Evolutionary conservation across 2,797 vertebrate genomes (phyloP).

Genomic region (Dipus sagitta): DNA sequence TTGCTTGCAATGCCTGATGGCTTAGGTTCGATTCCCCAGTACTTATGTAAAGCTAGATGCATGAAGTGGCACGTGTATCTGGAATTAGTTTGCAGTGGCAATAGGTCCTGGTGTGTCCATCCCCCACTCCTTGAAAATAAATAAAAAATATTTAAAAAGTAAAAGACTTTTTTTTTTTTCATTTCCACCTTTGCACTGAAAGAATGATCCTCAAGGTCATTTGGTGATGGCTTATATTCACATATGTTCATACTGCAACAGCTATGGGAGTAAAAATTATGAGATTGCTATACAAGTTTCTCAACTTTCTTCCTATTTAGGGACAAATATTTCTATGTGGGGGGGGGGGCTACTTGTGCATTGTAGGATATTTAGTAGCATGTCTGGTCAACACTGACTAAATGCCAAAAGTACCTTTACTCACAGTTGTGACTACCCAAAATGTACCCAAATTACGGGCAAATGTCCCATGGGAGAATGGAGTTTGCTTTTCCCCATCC

Average conservation of each 20-base stretch:
- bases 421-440: neutral
- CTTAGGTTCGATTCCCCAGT: no score
- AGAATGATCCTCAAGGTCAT: constrained; percentile 14
- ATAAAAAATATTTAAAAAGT: neutral
- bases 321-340: neutral
- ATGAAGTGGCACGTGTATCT: no score
- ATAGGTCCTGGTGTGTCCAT: no score
- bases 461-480: neutral
- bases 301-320: neutral
- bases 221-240: constrained; percentile 11
- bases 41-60: no score
- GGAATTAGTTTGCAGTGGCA: no score
- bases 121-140: no score
- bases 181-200: neutral
- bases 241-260: neutral
- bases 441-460: neutral
- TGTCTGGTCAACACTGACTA: neutral
- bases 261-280: neutral
- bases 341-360: neutral
- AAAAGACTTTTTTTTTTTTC: neutral
- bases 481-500: neutral
- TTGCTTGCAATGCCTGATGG: no score
- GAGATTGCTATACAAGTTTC: neutral
- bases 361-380: neutral
- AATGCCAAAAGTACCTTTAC: neutral